Percentiles rank a stretch among this genome's conserved stretches.
phyloP scores from a whole-genome alignment of 2,888 invertebrate species.

The Tromatobia lineatoria region DNA sequence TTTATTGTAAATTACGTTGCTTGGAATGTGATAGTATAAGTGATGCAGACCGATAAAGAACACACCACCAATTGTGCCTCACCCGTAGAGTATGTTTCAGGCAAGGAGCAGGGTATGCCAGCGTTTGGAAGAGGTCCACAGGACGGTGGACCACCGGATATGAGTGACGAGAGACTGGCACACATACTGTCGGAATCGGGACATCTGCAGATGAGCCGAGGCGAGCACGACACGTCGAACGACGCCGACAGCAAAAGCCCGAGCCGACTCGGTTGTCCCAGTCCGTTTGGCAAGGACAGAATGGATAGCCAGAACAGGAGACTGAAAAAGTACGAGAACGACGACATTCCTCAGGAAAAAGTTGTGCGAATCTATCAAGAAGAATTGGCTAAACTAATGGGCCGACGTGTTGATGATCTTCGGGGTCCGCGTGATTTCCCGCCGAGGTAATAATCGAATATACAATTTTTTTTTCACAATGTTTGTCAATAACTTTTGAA shows the following conservation, averaged over 20 bases:
- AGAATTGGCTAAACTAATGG: slow-evolving; percentile 97
- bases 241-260: slow-evolving; percentile 93
- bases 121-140: slow-evolving; percentile 90
- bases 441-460: slow-evolving; percentile 89
- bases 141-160: slow-evolving; percentile 89
- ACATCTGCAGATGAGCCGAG: slow-evolving; percentile 92
- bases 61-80: slow-evolving; percentile 85
- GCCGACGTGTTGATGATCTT: slow-evolving; percentile 90
- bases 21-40: slow-evolving; percentile 59
- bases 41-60: slow-evolving; percentile 79
- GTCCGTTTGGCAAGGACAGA: slow-evolving; percentile 91
- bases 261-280: slow-evolving; percentile 91
- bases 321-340: slow-evolving; percentile 95
- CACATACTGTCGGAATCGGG: slow-evolving; percentile 98
- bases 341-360: slow-evolving; percentile 98
- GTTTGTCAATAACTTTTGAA: not conserved
- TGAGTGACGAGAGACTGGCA: slow-evolving; percentile 96
- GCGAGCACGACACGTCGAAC: slow-evolving; percentile 86
- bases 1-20: not conserved
- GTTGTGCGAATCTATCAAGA: slow-evolving; percentile 98
- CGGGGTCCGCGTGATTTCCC: slow-evolving; percentile 92
- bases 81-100: slow-evolving; percentile 87
- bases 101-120: slow-evolving; percentile 94
- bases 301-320: slow-evolving; percentile 89
- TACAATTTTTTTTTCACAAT: not conserved